Evolutionary conservation across 2,113 vertebrate species (phyloP).

Genomic region (Oxygymnocypris stewartii): DNA sequence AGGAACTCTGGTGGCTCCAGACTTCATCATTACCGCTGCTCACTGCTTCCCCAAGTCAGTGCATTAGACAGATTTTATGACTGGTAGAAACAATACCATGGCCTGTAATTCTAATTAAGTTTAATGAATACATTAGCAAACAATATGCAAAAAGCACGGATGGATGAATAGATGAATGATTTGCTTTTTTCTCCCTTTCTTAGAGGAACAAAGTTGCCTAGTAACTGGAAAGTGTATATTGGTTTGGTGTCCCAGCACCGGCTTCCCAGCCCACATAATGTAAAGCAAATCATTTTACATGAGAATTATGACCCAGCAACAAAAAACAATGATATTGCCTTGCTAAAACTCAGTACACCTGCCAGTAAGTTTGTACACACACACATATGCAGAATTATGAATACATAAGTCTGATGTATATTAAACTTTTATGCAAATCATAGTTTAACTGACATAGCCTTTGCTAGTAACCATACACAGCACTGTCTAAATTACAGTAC

Average conservation of each 20-base stretch:
- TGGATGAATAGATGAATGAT: background rate
- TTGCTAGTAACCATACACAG: background rate
- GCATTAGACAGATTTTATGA: background rate
- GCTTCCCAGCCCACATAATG: constrained; percentile 51
- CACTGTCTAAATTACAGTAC: background rate
- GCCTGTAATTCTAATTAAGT: background rate
- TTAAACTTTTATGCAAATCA: background rate
- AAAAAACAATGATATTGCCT: constrained; percentile 79
- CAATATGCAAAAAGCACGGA: background rate
- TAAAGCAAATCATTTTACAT: constrained; percentile 79
- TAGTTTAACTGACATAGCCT: background rate
- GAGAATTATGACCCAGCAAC: constrained; percentile 73
- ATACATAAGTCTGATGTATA: background rate
- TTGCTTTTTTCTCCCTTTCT: background rate
- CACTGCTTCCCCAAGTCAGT: constrained; percentile 87
- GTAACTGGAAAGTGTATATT: constrained; percentile 75
- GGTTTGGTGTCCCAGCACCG: constrained; percentile 73
- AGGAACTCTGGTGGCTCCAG: constrained; percentile 76
- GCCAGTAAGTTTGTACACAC: constrained; percentile 66
- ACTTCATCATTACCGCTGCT: constrained; percentile 81
- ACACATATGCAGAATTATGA: background rate
- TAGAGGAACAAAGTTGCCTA: constrained; percentile 57
- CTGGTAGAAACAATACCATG: background rate
- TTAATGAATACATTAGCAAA: background rate
- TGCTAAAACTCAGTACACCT: constrained; percentile 75